phyloP scores from a whole-genome alignment of 2,797 vertebrate genomes.

The Myotis pilosus region DNA sequence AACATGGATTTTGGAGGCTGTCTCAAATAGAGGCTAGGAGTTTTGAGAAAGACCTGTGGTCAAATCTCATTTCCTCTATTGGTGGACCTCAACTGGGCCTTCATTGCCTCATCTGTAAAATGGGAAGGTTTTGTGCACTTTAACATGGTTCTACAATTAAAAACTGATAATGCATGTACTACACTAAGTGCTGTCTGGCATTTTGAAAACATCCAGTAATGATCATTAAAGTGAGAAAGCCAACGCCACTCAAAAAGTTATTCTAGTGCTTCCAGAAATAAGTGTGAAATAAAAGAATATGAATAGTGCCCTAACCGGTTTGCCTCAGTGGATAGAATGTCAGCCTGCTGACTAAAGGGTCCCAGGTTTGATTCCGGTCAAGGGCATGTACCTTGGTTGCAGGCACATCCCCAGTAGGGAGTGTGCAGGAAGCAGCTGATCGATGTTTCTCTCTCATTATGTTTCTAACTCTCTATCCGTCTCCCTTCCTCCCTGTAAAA shows the following conservation, averaged over 20 bases:
- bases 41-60: neutral
- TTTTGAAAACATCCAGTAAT: neutral
- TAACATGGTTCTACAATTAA: neutral
- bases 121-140: neutral
- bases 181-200: neutral
- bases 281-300: neutral
- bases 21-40: neutral
- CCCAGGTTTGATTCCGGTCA: no score
- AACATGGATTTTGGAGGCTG: neutral
- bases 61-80: neutral
- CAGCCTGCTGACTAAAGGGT: no score
- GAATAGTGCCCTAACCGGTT: neutral
- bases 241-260: neutral
- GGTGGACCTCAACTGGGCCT: neutral
- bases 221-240: neutral
- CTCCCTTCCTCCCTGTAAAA: no score
- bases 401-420: no score
- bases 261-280: neutral
- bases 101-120: slow-evolving; percentile 1
- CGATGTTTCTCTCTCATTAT: no score
- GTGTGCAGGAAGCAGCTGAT: no score
- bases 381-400: no score
- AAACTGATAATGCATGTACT: neutral
- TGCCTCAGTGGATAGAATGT: no score
- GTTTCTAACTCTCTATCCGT: no score